These are phyloP conservation scores for Micromys minutus DNA, from an alignment of 2,113 vertebrate species.

Conservation along the genomic window DNA sequence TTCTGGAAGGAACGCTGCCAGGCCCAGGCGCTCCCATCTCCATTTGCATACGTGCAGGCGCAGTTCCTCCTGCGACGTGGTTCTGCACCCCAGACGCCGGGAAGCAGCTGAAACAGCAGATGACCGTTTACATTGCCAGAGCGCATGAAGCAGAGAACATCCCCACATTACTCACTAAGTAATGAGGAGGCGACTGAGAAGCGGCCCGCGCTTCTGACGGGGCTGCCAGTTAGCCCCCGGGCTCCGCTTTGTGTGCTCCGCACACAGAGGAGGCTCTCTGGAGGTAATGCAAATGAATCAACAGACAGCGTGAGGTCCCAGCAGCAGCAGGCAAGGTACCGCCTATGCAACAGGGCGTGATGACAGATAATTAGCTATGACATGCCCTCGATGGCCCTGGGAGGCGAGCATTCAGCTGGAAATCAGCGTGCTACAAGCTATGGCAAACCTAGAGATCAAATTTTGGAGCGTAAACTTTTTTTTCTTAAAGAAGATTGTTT, in stretches of 20 bases:
- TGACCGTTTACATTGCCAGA: constrained; percentile 75
- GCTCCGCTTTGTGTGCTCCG: constrained; percentile 70
- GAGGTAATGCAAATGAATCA: constrained; percentile 71
- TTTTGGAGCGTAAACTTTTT: not conserved
- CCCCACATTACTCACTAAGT: constrained; percentile 73
- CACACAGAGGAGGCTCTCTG: constrained; percentile 63
- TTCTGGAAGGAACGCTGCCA: constrained; percentile 63
- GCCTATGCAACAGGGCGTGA: constrained; percentile 79
- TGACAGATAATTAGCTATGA: constrained; percentile 83
- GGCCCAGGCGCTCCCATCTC: constrained; percentile 68
- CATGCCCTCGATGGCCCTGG: constrained; percentile 69
- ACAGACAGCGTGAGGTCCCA: constrained; percentile 75
- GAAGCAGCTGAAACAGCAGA: constrained; percentile 78
- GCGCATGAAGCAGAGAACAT: constrained; percentile 69
- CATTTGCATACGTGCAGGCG: constrained; percentile 73
- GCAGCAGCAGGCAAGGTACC: constrained; percentile 78
- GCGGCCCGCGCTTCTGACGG: constrained; percentile 64
- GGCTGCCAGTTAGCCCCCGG: constrained; percentile 73
- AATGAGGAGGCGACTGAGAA: constrained; percentile 74
- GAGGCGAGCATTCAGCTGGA: constrained; percentile 64
- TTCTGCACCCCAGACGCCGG: constrained; percentile 64
- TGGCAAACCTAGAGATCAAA: not conserved
- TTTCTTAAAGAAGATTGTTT: not conserved
- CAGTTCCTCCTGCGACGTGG: constrained; percentile 72
- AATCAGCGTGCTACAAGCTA: constrained; percentile 61